phyloP scores from a whole-genome alignment of 2,113 vertebrate genomes.

The Callaeas wilsoni region DNA sequence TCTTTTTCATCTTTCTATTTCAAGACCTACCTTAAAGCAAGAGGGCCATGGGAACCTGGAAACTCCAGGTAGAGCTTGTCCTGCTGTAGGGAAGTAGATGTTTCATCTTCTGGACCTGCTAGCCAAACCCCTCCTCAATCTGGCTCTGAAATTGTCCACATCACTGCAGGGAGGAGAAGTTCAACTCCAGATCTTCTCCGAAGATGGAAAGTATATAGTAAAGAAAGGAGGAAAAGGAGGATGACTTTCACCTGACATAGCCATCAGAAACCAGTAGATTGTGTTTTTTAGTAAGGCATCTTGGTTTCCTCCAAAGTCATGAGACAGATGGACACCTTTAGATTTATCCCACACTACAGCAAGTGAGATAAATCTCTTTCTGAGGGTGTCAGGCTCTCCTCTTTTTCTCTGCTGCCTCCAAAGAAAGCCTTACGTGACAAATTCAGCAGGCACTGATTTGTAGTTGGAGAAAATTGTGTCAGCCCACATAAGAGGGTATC shows the following conservation, averaged over 20 bases:
- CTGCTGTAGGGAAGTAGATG: background rate
- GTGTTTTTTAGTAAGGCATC: background rate
- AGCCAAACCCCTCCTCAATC: background rate
- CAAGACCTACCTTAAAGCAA: background rate
- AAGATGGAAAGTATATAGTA: background rate
- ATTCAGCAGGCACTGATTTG: background rate
- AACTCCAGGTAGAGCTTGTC: background rate
- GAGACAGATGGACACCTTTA: background rate
- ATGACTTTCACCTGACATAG: background rate
- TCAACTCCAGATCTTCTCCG: background rate
- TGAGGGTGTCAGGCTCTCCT: background rate
- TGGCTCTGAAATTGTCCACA: background rate
- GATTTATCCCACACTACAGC: background rate
- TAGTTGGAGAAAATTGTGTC: background rate
- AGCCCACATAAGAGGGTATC: background rate
- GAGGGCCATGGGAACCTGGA: background rate
- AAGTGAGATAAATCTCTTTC: background rate
- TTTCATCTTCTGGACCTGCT: background rate
- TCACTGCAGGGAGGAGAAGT: background rate
- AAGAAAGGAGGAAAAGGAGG: background rate
- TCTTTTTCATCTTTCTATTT: background rate
- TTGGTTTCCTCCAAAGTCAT: background rate
- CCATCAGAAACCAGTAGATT: background rate
- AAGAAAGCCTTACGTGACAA: background rate
- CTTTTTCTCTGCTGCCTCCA: background rate